Conservation (phyloP, 1,140 invertebrate genomes). For the Gonioctena quinquepunctata region DNA sequence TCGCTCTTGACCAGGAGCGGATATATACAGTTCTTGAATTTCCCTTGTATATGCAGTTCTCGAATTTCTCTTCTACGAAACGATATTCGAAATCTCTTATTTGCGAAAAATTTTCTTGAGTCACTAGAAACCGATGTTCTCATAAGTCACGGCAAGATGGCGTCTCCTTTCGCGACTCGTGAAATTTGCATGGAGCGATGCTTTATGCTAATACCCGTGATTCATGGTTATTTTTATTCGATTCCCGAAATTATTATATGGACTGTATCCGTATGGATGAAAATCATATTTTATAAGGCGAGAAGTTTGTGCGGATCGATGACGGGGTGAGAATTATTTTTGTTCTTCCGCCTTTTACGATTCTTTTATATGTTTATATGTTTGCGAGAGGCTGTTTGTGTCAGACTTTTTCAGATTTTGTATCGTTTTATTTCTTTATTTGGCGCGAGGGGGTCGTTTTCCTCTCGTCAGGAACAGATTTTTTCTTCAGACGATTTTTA, state of each 20-base stretch:
- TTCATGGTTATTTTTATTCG: constrained; percentile 58
- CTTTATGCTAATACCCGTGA: constrained; percentile 54
- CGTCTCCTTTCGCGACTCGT: constrained; percentile 40
- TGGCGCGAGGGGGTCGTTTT: neutral
- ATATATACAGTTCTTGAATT: too few species aligned
- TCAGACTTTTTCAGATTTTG: constrained; percentile 16
- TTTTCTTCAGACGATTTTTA: too few species aligned
- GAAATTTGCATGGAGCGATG: constrained; percentile 53
- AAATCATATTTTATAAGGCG: constrained; percentile 55
- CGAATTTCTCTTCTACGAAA: neutral
- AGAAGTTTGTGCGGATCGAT: constrained; percentile 38
- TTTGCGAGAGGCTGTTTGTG: constrained; percentile 2
- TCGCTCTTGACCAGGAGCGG: too few species aligned
- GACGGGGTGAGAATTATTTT: constrained; percentile 43
- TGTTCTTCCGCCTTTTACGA: constrained; percentile 23
- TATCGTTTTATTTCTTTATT: constrained; percentile 15
- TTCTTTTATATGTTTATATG: constrained; percentile 29
- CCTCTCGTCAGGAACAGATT: too few species aligned
- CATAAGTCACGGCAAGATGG: constrained; percentile 44
- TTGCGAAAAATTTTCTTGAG: neutral
- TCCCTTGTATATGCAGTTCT: too few species aligned
- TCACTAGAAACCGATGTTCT: neutral
- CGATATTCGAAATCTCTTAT: neutral
- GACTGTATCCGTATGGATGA: constrained; percentile 58
- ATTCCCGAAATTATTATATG: constrained; percentile 58